These are phyloP conservation scores for Sorex fumeus DNA, from an alignment of 2,113 vertebrate genomes.

Conservation along the genomic window DNA sequence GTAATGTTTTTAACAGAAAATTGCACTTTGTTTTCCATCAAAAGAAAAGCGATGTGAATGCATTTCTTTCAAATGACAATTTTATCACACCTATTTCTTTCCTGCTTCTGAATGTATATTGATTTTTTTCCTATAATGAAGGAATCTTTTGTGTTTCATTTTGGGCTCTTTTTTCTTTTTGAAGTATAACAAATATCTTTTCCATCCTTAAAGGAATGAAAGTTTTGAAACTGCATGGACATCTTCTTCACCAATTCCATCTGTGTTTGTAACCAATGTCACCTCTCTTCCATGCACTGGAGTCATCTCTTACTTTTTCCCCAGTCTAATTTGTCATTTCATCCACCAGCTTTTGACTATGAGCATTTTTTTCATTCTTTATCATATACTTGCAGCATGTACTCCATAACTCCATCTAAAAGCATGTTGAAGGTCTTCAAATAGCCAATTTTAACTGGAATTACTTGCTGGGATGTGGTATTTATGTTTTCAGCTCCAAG, in stretches of 20 bases:
- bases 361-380: conserved; percentile 66
- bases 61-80: conserved; percentile 80
- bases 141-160: conserved; percentile 43
- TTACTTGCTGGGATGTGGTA: conserved; percentile 62
- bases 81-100: conserved; percentile 79
- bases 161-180: conserved; percentile 33
- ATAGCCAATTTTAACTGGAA: conserved; percentile 78
- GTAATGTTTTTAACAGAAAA: conserved; percentile 89
- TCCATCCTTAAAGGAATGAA: conserved; percentile 65
- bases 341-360: conserved; percentile 78
- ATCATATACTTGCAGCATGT: conserved; percentile 71
- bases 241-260: not conserved
- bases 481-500: conserved; percentile 89
- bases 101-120: conserved; percentile 59
- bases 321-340: conserved; percentile 57
- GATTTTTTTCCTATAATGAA: conserved; percentile 24
- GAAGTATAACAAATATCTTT: conserved; percentile 68
- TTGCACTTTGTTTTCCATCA: conserved; percentile 82
- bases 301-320: not conserved
- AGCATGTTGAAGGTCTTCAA: conserved; percentile 74
- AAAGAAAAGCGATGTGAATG: conserved; percentile 82
- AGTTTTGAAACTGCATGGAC: conserved; percentile 81
- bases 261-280: conserved; percentile 33
- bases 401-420: conserved; percentile 71
- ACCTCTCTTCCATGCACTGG: not conserved